Evolutionary conservation across 1,140 invertebrate genomes (phyloP).

Genomic region (Drosophila erecta): DNA sequence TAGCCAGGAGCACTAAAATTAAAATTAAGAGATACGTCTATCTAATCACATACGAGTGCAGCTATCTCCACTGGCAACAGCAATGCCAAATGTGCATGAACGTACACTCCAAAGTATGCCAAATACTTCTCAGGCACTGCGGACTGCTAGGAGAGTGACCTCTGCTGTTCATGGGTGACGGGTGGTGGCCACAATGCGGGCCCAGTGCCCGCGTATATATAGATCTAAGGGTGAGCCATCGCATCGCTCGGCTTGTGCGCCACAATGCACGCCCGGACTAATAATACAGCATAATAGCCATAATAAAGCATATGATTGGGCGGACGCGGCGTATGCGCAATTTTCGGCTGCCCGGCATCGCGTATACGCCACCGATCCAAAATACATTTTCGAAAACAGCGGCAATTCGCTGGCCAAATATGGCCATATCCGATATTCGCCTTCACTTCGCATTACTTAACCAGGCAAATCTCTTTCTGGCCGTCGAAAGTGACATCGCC

Average conservation of each 20-base stretch:
- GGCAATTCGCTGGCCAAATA: slow-evolving; percentile 38
- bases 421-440: slow-evolving; percentile 25
- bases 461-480: slow-evolving; percentile 2
- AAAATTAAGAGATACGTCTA: too few species aligned
- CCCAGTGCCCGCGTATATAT: slow-evolving; percentile 25
- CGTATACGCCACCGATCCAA: slow-evolving; percentile 36
- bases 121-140: too few species aligned
- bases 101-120: too few species aligned
- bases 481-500: slow-evolving; percentile 8
- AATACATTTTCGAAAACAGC: slow-evolving; percentile 4
- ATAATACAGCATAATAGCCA: slow-evolving; percentile 31
- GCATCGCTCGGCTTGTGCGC: slow-evolving; percentile 50
- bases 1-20: too few species aligned
- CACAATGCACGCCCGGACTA: slow-evolving; percentile 58
- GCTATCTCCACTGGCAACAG: too few species aligned
- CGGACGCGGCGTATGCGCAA: slow-evolving; percentile 67
- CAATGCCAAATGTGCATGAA: not conserved
- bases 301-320: slow-evolving; percentile 37
- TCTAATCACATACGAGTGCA: too few species aligned
- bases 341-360: slow-evolving; percentile 31
- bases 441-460: slow-evolving; percentile 12
- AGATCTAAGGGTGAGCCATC: slow-evolving; percentile 54
- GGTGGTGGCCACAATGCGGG: not conserved
- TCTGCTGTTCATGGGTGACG: not conserved
- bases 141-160: not conserved